Evolutionary conservation across 2,797 vertebrate genomes (phyloP), one percentile per base, ranked within the genome.

Genomic region (Mergus octosetaceus): DNA sequence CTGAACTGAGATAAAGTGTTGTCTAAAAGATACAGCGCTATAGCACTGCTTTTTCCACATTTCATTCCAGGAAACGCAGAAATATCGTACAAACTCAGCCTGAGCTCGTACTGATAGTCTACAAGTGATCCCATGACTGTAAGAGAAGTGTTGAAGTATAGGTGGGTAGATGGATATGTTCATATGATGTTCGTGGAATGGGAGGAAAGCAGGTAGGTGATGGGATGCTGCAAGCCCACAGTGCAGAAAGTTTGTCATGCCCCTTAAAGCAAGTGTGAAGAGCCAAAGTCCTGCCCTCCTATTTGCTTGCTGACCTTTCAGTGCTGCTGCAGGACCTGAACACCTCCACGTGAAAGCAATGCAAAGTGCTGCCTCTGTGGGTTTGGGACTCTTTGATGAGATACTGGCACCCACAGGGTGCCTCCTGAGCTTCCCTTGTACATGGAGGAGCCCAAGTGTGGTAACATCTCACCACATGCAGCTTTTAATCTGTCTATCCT

Each of bases 11-110:
- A 25, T 43, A 56, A 41, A 57, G 61, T 22, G 20, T 57, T 90
- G 12, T 61, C 7, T 68, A 1, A 66, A 61, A 77, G 21, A 16
- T 57, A 11, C 51, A 71, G 17, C 11, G 20, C 87, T 58, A 20
- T 32, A 39, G 45, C 60, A 4, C 24, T 68, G 5, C 0, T 39
- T 78, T 25, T 27, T 6, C 4, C 18, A n/a, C 3, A 1, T 82
- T 82, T 94, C 18, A 12, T 82, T 51, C 19, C 16, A 47, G 41
- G 9, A 89, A 91, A 70, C 25, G 16, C 43, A 47, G 38, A 91
- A 76, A 11, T 66, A 38, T 41, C 62, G 51, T 73, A 6, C 6
- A 73, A 47, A 5, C 68, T 77, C 41, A 32, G 13, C 6, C 28
- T 39, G 30, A 66, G 16, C 41, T 76, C 56, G 7, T 70, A 28